Evolutionary conservation across 2,113 vertebrate species (phyloP).

Genomic region (Phyllostomus hastatus): DNA sequence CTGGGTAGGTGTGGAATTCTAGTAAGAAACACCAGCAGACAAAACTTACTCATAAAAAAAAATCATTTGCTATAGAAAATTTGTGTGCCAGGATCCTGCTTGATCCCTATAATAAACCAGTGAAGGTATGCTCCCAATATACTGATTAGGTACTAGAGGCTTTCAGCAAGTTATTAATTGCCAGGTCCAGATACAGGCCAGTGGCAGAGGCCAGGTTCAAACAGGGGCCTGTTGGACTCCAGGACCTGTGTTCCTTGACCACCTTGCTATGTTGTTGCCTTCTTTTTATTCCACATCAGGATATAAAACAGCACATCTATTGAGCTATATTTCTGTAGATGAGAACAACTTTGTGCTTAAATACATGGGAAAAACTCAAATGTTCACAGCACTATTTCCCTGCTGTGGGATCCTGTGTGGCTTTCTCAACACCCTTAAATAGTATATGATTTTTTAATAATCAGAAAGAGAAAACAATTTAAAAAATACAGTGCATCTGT

Average conservation of each 20-base stretch:
- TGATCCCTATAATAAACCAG: not conserved
- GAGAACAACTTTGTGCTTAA: not conserved
- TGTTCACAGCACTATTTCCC: not conserved
- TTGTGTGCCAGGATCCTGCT: not conserved
- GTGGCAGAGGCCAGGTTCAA: not conserved
- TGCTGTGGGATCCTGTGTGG: not conserved
- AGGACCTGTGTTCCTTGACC: no score
- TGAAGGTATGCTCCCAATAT: not conserved
- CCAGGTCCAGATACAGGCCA: not conserved
- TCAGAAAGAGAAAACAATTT: not conserved
- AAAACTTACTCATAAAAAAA: not conserved
- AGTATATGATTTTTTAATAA: not conserved
- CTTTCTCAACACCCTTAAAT: not conserved
- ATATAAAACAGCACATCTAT: not conserved
- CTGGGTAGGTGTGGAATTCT: not conserved
- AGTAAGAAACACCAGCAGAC: not conserved
- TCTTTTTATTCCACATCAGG: not conserved
- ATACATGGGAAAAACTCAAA: not conserved
- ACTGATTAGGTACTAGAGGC: not conserved
- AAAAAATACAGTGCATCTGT: not conserved
- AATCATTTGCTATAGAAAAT: not conserved
- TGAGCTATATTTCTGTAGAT: not conserved
- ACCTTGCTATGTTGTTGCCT: no score
- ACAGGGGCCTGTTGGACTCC: not conserved
- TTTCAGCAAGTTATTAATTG: not conserved